Conservation (phyloP, 2,113 vertebrate genomes). For the Tautogolabrus adspersus region DNA sequence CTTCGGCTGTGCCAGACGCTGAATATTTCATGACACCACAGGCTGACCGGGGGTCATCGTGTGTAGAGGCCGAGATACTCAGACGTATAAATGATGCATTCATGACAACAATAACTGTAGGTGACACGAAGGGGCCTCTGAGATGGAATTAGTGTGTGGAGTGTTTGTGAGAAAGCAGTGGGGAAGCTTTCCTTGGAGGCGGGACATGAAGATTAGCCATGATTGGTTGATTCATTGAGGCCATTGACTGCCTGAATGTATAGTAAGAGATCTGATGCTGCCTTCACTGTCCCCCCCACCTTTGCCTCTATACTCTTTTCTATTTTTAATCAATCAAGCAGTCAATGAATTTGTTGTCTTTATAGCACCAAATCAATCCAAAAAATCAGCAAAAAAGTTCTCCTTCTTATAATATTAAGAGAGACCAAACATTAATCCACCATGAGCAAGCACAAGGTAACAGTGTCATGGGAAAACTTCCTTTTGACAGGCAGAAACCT, state of each 20-base stretch:
- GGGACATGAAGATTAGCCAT: constrained; percentile 65
- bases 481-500: too few species aligned
- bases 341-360: too few species aligned
- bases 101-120: constrained; percentile 32
- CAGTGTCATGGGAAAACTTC: too few species aligned
- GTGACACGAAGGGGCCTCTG: constrained; percentile 33
- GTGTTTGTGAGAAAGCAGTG: constrained; percentile 24
- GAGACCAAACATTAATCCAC: too few species aligned
- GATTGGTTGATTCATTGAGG: constrained; percentile 78
- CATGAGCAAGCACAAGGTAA: too few species aligned
- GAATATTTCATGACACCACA: constrained; percentile 61
- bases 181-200: constrained; percentile 46
- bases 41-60: constrained; percentile 53
- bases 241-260: constrained; percentile 71
- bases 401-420: too few species aligned
- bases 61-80: constrained; percentile 40
- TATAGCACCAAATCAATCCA: too few species aligned
- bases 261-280: constrained; percentile 73
- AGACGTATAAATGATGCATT: constrained; percentile 57
- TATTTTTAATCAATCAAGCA: too few species aligned
- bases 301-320: constrained; percentile 13
- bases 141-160: constrained; percentile 8
- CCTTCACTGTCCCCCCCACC: constrained; percentile 79
- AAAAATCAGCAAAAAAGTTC: too few species aligned
- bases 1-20: constrained; percentile 31